Evolutionary conservation across 2,888 invertebrate genomes (phyloP), one percentile per base, ranked within the genome.

Genomic region (Boloria selene): DNA sequence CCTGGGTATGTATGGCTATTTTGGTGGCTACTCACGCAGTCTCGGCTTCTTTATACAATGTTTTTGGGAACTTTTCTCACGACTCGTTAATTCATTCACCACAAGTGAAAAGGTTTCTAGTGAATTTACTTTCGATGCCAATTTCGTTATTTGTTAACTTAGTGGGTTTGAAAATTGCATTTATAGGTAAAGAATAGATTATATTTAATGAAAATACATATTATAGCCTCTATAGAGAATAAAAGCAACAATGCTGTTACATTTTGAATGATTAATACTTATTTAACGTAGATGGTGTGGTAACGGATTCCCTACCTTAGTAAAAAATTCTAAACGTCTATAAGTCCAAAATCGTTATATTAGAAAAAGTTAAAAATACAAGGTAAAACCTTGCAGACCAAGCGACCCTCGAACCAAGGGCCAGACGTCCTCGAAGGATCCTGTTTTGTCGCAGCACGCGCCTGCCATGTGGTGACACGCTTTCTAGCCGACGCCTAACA

Each of bases 401-500:
- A 52, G 53, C 58, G 42, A 51, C 51, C 58, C 44, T 38, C 53
- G 16, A 47, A 42, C n/a, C 50, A 64, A 65, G 51, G 52, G 60
- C 50, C 59, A 61, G 61, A 61, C 64, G 64, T 68, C 67, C 67
- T 68, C 67, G 44, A 45, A 51, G 59, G 63, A 56, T 60, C 68
- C 65, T 68, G 65, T 70, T 70, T 61, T 49, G 62, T 61, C 22
- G 51, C 55, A 52, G 54, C 67, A 68, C 67, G 67, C 64, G 64
- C 50, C 60, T 51, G 14, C 61, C 60, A 58, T 62, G 60, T 60
- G 70, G 44, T 68, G 73, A 70, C 72, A 73, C 68, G 69, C 74
- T 73, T 74, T 74, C 73, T 71, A 70, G 31, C 31, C 31, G 3
- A 38, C 7, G 31, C 51, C 63, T 67, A 52, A 65, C 59, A 52